Base-by-base conservation (phyloP, 2,888 invertebrate species). In the Zeuzera pyrina region DNA sequence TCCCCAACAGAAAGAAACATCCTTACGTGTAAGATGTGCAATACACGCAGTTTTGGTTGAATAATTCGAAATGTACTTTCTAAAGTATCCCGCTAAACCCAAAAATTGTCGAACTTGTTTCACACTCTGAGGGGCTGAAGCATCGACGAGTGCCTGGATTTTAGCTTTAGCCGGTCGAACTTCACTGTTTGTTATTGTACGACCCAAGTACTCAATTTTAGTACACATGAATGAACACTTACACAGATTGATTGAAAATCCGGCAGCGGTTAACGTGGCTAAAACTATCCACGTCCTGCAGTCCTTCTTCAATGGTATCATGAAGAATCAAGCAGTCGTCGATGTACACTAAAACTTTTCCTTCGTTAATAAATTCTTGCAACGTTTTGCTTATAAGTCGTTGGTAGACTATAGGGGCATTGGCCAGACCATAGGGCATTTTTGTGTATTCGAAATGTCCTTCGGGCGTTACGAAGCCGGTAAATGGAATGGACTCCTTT, bases 261-360 rank as follows among this genome's bases (percentile, higher is more conserved):
- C 19, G 5, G 19, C 19, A 19, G 5, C 8, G 8, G 19, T 6
- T 19, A 19, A 8, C 8, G 19, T 19, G 5, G 5, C 19, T 19
- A 19, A 19, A 6, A 34, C 24, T 10, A 15, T 30, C 26, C 1
- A 30, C 22, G 3, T 13, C 16, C 8, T 15, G 3, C 8, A 33
- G 8, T 3, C 28, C 33, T 10, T 23, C 28, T 10, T 16, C 11
- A 10, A 33, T 15, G 8, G 27, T 16, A 2, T 6, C n/a, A 10
- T 19, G 13, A 8, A 11, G n/a, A 12, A 53, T 45, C 10, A 52
- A 41, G 7, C 51, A 21, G 31, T 57, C 55, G 28, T 56, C 52
- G 33, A 56, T 38, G 36, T 54, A 55, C 3, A 29, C 23, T 3
- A 33, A 13, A 0, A 38, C 30, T 0, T 28, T 30, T 6, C 7